These are phyloP conservation scores for cattle (Bos taurus) DNA, from an alignment of 2,113 vertebrate species.

Conservation along the genomic window ARS-UCD2.0 NC_037329.1:13862001-13862500, in stretches of 20 bases:
- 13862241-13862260: neutral
- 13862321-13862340: neutral
- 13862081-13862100: neutral
- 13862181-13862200: neutral
- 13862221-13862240: neutral
- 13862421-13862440: neutral
- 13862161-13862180: neutral
- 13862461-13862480: neutral
- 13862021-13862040: neutral
- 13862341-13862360: neutral
- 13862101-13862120: neutral
- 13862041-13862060: neutral
- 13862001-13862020: neutral
- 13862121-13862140: neutral
- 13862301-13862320: neutral
- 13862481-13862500: neutral
- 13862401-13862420: neutral
- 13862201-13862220: neutral
- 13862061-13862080: neutral
- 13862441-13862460: accelerated
- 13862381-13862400: neutral
- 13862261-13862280: neutral
- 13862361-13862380: neutral
- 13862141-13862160: neutral
- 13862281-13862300: neutral